Evolutionary conservation across 2,888 invertebrate species (phyloP).

Genomic region (Aphidoletes aphidimyza): DNA sequence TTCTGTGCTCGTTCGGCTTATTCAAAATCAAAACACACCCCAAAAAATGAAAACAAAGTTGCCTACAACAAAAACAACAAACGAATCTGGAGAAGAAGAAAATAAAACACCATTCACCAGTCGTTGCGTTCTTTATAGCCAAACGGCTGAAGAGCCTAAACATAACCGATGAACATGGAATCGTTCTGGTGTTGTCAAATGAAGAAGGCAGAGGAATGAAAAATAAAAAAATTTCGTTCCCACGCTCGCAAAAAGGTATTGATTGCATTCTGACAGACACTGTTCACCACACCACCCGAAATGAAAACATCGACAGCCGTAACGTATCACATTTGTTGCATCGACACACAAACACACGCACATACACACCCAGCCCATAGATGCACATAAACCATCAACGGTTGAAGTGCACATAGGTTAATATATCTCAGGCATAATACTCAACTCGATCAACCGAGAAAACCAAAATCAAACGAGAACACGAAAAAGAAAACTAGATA

Average conservation of each 20-base stretch:
- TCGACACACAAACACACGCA: not conserved
- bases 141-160: not conserved
- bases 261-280: conserved; percentile 45
- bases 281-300: conserved; percentile 27
- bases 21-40: conserved; percentile 51
- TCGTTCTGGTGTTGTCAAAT: not conserved
- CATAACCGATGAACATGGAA: not conserved
- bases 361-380: not conserved
- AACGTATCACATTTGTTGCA: conserved; percentile 51
- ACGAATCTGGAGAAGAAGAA: too few relatives aligned
- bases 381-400: conserved; percentile 25
- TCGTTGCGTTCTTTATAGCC: not conserved
- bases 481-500: not conserved
- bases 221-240: not conserved
- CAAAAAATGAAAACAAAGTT: conserved; percentile 44
- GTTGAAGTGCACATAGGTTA: conserved; percentile 32
- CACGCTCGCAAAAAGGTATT: conserved; percentile 51
- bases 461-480: not conserved
- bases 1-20: conserved; percentile 45
- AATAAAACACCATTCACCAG: too few relatives aligned
- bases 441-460: conserved; percentile 32
- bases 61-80: conserved; percentile 49
- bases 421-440: conserved; percentile 11
- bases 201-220: not conserved
- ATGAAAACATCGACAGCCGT: conserved; percentile 48